These are phyloP conservation scores for Drosophila tropicalis DNA, from an alignment of 1,140 invertebrate genomes.

Conservation along the genomic window DNA sequence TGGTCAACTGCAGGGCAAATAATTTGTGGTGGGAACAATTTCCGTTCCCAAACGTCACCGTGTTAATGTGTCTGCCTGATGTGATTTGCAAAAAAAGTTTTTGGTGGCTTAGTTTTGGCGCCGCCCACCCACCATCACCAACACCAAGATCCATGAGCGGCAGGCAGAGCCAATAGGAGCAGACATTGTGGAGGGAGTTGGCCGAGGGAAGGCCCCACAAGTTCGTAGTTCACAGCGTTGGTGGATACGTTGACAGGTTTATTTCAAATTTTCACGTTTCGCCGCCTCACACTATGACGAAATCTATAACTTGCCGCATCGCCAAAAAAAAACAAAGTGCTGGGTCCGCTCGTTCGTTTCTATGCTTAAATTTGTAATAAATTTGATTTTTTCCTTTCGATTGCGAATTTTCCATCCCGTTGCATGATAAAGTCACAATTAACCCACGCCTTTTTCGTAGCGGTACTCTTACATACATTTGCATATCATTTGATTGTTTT, in stretches of 20 bases:
- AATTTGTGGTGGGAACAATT: conserved; percentile 62
- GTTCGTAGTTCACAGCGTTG: conserved; percentile 82
- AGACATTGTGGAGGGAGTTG: background rate
- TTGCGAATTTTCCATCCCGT: conserved; percentile 62
- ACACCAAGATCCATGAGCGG: background rate
- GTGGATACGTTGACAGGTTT: conserved; percentile 77
- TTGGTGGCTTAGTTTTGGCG: conserved; percentile 75
- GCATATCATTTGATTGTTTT: conserved; percentile 82
- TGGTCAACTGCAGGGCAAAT: conserved; percentile 63
- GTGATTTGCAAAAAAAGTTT: conserved; percentile 60
- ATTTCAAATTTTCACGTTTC: conserved; percentile 71
- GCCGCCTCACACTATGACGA: conserved; percentile 66
- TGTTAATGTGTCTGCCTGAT: conserved; percentile 81
- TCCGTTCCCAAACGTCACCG: conserved; percentile 69
- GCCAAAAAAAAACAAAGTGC: conserved; percentile 30
- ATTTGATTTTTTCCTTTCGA: conserved; percentile 82
- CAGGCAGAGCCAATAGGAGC: background rate
- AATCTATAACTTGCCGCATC: conserved; percentile 81
- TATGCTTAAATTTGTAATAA: conserved; percentile 82
- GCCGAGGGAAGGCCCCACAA: conserved; percentile 52
- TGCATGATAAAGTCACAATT: conserved; percentile 81
- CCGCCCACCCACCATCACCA: conserved; percentile 63
- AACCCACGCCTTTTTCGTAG: conserved; percentile 82
- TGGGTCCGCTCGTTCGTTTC: conserved; percentile 57
- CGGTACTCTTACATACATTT: conserved; percentile 82